phyloP scores from a whole-genome alignment of 2,888 invertebrate species.

The Xanthia icteritia region DNA sequence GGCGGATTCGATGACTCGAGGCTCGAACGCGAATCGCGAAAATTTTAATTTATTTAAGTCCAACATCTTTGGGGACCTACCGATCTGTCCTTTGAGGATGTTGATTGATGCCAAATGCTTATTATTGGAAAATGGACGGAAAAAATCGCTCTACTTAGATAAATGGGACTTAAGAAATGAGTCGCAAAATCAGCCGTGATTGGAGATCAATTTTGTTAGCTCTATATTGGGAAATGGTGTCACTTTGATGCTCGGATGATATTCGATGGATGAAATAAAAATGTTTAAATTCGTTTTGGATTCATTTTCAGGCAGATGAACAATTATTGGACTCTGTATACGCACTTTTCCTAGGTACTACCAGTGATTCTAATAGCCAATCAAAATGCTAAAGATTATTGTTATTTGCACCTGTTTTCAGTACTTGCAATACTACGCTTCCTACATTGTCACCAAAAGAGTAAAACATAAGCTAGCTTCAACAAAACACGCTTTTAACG shows the following conservation, averaged over 20 bases:
- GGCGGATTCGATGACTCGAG: constrained; percentile 84
- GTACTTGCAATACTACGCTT: background rate
- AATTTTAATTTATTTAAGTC: constrained; percentile 84
- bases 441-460: background rate
- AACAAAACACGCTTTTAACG: constrained; percentile 19
- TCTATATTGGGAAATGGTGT: constrained; percentile 27
- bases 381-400: background rate
- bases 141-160: constrained; percentile 53
- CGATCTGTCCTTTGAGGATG: constrained; percentile 64
- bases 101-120: constrained; percentile 67
- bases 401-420: background rate
- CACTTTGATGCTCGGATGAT: constrained; percentile 26
- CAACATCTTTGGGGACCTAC: constrained; percentile 65
- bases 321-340: background rate
- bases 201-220: constrained; percentile 35
- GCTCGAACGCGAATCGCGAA: constrained; percentile 74
- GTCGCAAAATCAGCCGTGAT: constrained; percentile 36
- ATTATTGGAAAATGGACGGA: constrained; percentile 63
- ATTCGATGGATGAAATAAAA: background rate
- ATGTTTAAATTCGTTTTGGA: background rate
- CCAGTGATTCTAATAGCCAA: background rate
- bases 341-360: background rate
- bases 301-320: background rate
- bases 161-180: constrained; percentile 50
- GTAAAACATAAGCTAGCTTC: constrained; percentile 16